A percentile compares a stretch with the other conserved stretches of the same genome.
Evolutionary conservation across 2,888 invertebrate genomes (phyloP).

Genomic region (Poecilus cupreus): DNA sequence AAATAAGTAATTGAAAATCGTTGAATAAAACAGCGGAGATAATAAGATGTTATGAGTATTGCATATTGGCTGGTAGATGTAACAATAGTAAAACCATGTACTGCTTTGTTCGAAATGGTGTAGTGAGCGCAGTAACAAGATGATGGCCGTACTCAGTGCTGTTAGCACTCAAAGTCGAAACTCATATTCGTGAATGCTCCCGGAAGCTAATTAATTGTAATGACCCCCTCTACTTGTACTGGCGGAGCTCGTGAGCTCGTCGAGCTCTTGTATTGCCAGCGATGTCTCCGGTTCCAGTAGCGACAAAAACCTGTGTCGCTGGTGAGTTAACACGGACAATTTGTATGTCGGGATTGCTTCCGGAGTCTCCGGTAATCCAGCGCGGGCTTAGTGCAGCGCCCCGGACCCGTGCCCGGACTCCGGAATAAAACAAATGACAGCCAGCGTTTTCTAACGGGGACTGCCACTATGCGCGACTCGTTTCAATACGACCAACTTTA

Average conservation of each 20-base stretch:
- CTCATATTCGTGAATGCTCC: conserved; percentile 38
- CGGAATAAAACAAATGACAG: conserved; percentile 9
- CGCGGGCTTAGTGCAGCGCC: conserved; percentile 33
- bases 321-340: conserved; percentile 59
- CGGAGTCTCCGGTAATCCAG: conserved; percentile 56
- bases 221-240: conserved; percentile 19
- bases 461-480: too few species aligned
- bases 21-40: too few species aligned
- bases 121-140: conserved; percentile 10
- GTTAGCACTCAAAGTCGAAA: conserved; percentile 13
- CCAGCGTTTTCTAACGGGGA: conserved; percentile 36
- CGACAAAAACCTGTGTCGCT: conserved; percentile 59
- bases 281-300: conserved; percentile 9
- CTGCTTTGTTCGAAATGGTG: background rate
- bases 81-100: conserved; percentile 3
- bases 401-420: background rate
- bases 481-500: too few species aligned
- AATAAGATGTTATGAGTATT: background rate
- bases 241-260: background rate
- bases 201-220: conserved; percentile 59
- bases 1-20: too few species aligned
- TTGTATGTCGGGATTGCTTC: conserved; percentile 60
- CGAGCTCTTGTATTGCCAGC: conserved; percentile 24
- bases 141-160: too few species aligned
- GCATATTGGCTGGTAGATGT: background rate